These are phyloP conservation scores for Chondrilla cf. caribensis DNA, from an alignment of 37 sponge, comb jelly and placozoan species.

Conservation along the genomic window DNA sequence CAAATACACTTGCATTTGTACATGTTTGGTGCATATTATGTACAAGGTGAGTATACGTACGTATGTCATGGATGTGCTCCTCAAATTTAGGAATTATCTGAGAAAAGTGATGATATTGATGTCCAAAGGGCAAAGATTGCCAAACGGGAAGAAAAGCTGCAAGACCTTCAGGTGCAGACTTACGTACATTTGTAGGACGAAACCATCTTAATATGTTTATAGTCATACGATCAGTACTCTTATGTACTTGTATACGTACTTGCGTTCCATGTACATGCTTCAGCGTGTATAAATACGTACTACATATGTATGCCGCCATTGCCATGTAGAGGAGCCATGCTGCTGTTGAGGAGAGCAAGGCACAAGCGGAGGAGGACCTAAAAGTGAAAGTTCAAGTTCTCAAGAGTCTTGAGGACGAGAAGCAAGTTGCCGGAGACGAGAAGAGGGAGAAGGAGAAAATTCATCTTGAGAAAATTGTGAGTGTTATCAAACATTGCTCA, in stretches of 20 bases:
- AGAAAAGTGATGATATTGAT: neutral
- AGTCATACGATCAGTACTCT: neutral
- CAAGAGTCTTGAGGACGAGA: constrained; percentile 26
- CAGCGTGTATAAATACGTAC: neutral
- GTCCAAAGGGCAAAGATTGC: neutral
- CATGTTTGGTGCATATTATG: neutral
- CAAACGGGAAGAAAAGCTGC: neutral
- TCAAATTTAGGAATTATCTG: neutral
- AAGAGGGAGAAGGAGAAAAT: constrained; percentile 39
- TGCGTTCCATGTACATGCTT: no score
- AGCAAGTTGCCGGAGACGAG: constrained; percentile 16
- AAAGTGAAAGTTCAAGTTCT: constrained; percentile 11
- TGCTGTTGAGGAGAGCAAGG: neutral
- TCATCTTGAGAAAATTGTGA: neutral
- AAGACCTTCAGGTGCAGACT: neutral
- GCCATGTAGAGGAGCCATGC: neutral
- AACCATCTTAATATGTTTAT: neutral
- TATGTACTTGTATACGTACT: neutral
- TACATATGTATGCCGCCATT: neutral
- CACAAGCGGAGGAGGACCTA: neutral
- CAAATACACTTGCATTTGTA: neutral
- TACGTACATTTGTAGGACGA: no score
- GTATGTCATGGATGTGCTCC: neutral
- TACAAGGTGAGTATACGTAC: neutral
- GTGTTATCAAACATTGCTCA: neutral